These are phyloP conservation scores for Chirona hameri DNA, from an alignment of 2,888 invertebrate genomes.

Conservation along the genomic window DNA sequence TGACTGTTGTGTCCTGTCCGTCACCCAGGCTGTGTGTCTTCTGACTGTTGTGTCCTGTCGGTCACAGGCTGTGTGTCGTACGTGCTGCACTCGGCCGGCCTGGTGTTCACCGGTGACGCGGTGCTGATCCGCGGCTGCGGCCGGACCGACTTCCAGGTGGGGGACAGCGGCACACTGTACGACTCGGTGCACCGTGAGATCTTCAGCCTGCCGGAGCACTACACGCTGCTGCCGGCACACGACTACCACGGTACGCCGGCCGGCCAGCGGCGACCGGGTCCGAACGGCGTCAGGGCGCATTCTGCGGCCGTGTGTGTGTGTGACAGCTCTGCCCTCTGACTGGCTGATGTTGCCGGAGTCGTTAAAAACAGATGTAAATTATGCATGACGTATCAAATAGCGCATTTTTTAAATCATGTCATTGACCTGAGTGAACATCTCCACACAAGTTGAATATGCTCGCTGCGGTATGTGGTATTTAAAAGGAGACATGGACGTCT, in stretches of 20 bases:
- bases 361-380: too few species aligned
- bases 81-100: constrained; percentile 43
- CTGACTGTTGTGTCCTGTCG: neutral
- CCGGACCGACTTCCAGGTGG: constrained; percentile 95
- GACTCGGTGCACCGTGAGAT: constrained; percentile 82
- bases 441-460: too few species aligned
- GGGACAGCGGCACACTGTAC: constrained; percentile 64
- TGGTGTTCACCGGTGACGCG: constrained; percentile 80
- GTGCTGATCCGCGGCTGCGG: constrained; percentile 94
- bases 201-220: constrained; percentile 79
- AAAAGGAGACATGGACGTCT: too few species aligned
- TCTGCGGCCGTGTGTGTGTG: neutral
- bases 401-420: too few species aligned
- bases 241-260: constrained; percentile 71
- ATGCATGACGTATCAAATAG: too few species aligned
- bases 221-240: constrained; percentile 87
- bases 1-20: neutral
- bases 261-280: constrained; percentile 42
- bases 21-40: neutral
- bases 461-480: too few species aligned
- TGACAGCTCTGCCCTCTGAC: too few species aligned
- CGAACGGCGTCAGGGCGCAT: neutral
- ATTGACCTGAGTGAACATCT: too few species aligned
- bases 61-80: constrained; percentile 51
- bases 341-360: too few species aligned